Percentiles rank a stretch among this genome's conserved stretches.
phyloP scores from a whole-genome alignment of 2,888 invertebrate genomes.

The Macrosiphum euphorbiae region DNA sequence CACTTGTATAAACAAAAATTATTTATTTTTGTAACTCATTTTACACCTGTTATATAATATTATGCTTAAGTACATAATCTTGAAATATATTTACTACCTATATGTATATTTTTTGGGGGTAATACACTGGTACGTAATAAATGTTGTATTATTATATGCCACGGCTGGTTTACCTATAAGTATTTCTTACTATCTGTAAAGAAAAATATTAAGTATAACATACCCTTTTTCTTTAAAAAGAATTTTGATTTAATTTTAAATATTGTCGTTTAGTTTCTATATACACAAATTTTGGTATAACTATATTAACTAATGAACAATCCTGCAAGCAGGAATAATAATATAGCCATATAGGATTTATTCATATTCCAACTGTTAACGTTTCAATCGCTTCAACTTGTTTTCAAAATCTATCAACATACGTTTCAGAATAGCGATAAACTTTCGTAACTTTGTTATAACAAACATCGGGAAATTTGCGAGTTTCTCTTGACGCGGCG shows the following conservation, averaged over 20 bases:
- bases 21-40: slow-evolving; percentile 28
- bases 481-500: slow-evolving; percentile 45
- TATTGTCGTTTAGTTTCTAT: too few species aligned
- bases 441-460: not conserved
- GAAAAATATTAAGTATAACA: too few species aligned
- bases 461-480: not conserved
- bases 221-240: too few species aligned
- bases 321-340: not conserved
- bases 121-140: not conserved
- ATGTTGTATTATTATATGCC: too few species aligned
- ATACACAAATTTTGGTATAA: not conserved
- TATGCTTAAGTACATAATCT: not conserved
- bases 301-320: not conserved
- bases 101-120: not conserved
- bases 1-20: not conserved
- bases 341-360: not conserved
- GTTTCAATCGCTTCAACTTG: not conserved
- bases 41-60: not conserved
- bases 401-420: not conserved
- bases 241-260: too few species aligned
- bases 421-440: not conserved
- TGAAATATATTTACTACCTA: not conserved
- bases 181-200: too few species aligned
- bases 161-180: too few species aligned
- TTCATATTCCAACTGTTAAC: not conserved